A percentile compares a stretch with the other conserved stretches of the same genome.
Conservation (phyloP, 2,113 vertebrate species). For the Cyprinus carpio region DNA sequence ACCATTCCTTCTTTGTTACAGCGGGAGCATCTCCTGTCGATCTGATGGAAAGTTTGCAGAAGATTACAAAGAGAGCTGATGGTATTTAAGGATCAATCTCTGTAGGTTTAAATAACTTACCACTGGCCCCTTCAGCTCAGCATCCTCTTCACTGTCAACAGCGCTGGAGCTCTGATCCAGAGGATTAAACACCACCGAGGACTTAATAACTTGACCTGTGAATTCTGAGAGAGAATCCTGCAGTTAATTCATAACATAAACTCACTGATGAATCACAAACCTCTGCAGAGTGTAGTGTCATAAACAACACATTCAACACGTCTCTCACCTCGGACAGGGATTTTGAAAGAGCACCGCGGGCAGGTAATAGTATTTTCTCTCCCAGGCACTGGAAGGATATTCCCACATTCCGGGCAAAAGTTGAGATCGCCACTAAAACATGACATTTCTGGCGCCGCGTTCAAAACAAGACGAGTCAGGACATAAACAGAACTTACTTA, state of each 20-base stretch:
- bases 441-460: constrained; percentile 63
- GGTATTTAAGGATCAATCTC: background rate
- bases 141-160: constrained; percentile 61
- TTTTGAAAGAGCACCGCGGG: constrained; percentile 75
- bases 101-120: constrained; percentile 68
- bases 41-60: constrained; percentile 62
- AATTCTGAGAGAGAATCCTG: constrained; percentile 71
- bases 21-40: constrained; percentile 82
- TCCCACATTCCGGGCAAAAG: constrained; percentile 88
- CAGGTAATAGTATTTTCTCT: constrained; percentile 72
- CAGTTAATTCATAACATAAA: background rate
- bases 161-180: constrained; percentile 59
- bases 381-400: constrained; percentile 81
- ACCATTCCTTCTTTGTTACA: constrained; percentile 89
- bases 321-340: constrained; percentile 74
- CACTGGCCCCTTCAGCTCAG: constrained; percentile 81
- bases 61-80: background rate
- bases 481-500: background rate
- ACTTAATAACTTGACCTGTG: constrained; percentile 73
- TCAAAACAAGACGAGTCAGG: background rate
- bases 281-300: too few species aligned
- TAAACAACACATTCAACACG: too few species aligned
- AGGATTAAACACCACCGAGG: constrained; percentile 76
- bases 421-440: constrained; percentile 79
- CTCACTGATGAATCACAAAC: too few species aligned